Evolutionary conservation across 2,797 vertebrate genomes (phyloP).

Genomic region (Sebastes trivittatus): DNA sequence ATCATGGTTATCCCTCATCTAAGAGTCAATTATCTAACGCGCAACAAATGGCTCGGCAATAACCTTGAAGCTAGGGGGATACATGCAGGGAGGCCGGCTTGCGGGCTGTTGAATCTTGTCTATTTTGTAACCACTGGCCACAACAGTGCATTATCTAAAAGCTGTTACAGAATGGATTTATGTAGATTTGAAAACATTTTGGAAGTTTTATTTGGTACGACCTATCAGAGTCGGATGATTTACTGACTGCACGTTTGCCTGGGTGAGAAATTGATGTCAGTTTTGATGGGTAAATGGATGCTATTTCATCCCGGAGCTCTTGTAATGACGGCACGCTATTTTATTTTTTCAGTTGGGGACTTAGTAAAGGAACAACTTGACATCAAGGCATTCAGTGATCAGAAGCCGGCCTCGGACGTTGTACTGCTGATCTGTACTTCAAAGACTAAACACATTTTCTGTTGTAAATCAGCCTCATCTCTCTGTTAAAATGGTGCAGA

Average conservation of each 20-base stretch:
- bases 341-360: conserved; percentile 33
- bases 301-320: conserved; percentile 30
- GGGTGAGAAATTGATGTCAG: conserved; percentile 17
- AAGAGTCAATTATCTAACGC: conserved; percentile 80
- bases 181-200: conserved; percentile 31
- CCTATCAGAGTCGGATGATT: neutral
- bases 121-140: conserved; percentile 20
- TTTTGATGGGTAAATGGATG: conserved; percentile 45
- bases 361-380: conserved; percentile 6
- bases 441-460: conserved; percentile 39
- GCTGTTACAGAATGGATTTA: conserved; percentile 24
- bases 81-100: conserved; percentile 20
- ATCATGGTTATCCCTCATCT: conserved; percentile 83
- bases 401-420: conserved; percentile 27
- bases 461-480: conserved; percentile 33
- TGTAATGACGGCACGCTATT: conserved; percentile 12
- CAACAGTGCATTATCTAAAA: conserved; percentile 28
- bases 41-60: conserved; percentile 73
- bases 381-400: conserved; percentile 51
- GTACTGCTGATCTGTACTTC: conserved; percentile 36
- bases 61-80: conserved; percentile 74
- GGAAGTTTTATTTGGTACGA: conserved; percentile 20
- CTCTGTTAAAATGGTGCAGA: conserved; percentile 21
- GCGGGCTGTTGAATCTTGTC: conserved; percentile 12
- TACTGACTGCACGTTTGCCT: conserved; percentile 4